phyloP scores from a whole-genome alignment of 2,113 vertebrate genomes.

The Menidia beryllina region DNA sequence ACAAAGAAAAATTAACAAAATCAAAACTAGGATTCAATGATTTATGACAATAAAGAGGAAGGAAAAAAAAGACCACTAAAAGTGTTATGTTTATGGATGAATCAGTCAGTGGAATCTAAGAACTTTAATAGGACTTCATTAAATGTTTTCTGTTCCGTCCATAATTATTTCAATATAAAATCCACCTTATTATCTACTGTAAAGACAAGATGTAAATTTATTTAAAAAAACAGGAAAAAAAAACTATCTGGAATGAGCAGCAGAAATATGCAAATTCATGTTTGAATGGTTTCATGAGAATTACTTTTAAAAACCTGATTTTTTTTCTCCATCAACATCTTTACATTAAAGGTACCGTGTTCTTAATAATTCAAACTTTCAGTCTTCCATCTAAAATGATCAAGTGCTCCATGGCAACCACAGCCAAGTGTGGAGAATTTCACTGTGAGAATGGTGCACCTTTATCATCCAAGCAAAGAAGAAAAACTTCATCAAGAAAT shows the following conservation, averaged over 20 bases:
- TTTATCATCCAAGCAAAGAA: conserved; percentile 58
- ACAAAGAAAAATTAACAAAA: conserved; percentile 34
- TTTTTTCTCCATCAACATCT: conserved; percentile 53
- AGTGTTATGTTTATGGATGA: conserved; percentile 28
- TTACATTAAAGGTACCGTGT: conserved; percentile 79
- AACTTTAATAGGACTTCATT: conserved; percentile 45
- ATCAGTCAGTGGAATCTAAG: conserved; percentile 20
- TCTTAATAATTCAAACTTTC: conserved; percentile 43
- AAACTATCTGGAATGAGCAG: conserved; percentile 54
- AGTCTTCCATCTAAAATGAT: conserved; percentile 55
- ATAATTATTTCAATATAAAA: conserved; percentile 47
- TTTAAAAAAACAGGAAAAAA: conserved; percentile 15
- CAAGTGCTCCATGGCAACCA: conserved; percentile 55
- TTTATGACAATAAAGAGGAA: conserved; percentile 23
- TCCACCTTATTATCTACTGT: conserved; percentile 47
- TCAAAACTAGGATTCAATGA: conserved; percentile 37
- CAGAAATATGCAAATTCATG: conserved; percentile 49
- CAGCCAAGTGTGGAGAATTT: conserved; percentile 55
- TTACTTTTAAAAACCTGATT: conserved; percentile 67
- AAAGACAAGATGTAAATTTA: conserved; percentile 44
- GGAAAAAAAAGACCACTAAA: conserved; percentile 27
- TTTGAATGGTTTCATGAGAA: conserved; percentile 54
- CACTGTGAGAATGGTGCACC: conserved; percentile 53
- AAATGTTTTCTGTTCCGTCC: conserved; percentile 24
- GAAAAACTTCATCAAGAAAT: conserved; percentile 55